Evolutionary conservation across 2,797 vertebrate genomes (phyloP).

Genomic region (Pseudocheirus occidentalis): DNA sequence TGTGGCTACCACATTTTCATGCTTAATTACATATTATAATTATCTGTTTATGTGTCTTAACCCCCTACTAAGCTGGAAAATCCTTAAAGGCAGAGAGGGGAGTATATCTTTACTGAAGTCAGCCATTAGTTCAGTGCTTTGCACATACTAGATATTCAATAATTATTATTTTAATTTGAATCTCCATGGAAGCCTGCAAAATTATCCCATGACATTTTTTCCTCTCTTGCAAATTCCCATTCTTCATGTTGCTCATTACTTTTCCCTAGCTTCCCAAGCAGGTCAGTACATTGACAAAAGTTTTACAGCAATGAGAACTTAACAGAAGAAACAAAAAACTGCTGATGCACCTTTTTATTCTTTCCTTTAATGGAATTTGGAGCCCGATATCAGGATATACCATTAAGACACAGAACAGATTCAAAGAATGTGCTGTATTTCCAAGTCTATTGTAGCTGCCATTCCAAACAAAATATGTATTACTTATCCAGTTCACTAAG

Average conservation of each 20-base stretch:
- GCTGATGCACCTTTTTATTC: constrained; percentile 52
- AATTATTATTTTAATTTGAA: neutral
- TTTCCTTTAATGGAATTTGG: constrained; percentile 57
- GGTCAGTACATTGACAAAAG: neutral
- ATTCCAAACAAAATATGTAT: constrained; percentile 76
- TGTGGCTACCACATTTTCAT: neutral
- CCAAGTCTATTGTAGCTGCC: constrained; percentile 72
- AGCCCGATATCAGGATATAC: constrained; percentile 47
- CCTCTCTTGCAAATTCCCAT: neutral
- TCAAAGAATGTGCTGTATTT: constrained; percentile 58
- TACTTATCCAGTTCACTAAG: constrained; percentile 70
- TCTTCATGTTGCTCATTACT: neutral
- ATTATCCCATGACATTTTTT: neutral
- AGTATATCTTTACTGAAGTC: neutral
- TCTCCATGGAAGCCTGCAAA: neutral
- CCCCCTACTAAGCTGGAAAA: neutral
- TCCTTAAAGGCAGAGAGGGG: neutral
- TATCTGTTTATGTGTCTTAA: neutral
- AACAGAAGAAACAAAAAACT: neutral
- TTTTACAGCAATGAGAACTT: constrained; percentile 41
- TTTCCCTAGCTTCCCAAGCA: neutral
- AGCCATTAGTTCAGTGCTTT: neutral
- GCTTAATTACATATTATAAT: neutral
- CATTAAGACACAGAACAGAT: constrained; percentile 73
- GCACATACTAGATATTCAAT: neutral